phyloP scores from a whole-genome alignment of 1,140 invertebrate species.

The Drosophila kanapiae region DNA sequence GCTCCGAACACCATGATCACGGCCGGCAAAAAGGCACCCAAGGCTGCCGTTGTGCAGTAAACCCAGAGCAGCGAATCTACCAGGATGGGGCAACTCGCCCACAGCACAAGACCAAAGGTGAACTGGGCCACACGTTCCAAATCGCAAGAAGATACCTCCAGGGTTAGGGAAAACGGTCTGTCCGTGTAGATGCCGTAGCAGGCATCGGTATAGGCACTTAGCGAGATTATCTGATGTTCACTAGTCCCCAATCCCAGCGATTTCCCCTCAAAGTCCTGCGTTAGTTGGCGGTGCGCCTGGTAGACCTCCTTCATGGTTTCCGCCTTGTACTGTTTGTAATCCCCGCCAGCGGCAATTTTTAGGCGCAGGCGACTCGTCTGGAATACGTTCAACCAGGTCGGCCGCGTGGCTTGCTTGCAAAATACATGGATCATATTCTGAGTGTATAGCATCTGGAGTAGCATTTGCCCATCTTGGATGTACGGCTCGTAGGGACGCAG shows the following conservation, averaged over 20 bases:
- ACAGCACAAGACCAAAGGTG: background rate
- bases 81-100: background rate
- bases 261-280: conserved; percentile 2
- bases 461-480: conserved; percentile 1
- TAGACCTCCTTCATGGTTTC: background rate
- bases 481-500: conserved; percentile 21
- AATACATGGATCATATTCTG: conserved; percentile 32
- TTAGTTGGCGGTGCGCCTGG: background rate
- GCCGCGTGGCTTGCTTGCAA: conserved; percentile 12
- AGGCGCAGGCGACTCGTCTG: conserved; percentile 12
- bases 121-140: conserved; percentile 15
- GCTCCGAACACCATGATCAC: background rate
- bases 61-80: background rate
- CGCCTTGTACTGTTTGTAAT: conserved; percentile 23
- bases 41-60: conserved; percentile 1
- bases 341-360: background rate
- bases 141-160: conserved; percentile 2
- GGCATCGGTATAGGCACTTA: background rate
- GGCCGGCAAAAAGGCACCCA: conserved; percentile 17
- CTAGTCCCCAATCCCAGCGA: background rate
- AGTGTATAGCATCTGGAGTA: conserved; percentile 18
- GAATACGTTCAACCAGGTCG: conserved; percentile 15
- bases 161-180: background rate
- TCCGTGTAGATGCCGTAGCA: conserved; percentile 26
- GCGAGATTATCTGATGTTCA: background rate